Evolutionary conservation across 1,140 invertebrate species (phyloP).

Genomic region (Subanguina moxae): DNA sequence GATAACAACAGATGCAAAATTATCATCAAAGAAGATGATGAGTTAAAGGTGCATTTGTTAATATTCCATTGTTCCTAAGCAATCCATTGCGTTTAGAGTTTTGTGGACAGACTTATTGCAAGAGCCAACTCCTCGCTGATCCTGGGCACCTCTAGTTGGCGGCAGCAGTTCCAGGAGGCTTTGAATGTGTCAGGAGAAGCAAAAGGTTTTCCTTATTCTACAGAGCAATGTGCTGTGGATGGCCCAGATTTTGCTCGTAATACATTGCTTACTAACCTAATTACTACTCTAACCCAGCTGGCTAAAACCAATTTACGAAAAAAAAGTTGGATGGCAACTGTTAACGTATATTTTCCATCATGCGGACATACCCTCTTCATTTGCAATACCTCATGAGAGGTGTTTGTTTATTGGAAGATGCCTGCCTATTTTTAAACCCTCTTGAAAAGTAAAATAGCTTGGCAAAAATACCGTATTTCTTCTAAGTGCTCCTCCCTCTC

Average conservation of each 20-base stretch:
- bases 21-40: slow-evolving; percentile 88
- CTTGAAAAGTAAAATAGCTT: too few relatives aligned
- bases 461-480: too few relatives aligned
- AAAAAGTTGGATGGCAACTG: neutral
- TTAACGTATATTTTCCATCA: neutral
- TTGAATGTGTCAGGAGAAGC: slow-evolving; percentile 65
- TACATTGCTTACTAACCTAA: neutral
- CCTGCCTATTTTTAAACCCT: too few relatives aligned
- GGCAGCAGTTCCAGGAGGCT: slow-evolving; percentile 92
- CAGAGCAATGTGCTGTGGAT: slow-evolving; percentile 14
- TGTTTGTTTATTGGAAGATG: too few relatives aligned
- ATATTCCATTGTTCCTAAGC: neutral
- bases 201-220: slow-evolving; percentile 11
- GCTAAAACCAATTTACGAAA: neutral
- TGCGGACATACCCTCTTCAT: too few relatives aligned
- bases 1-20: slow-evolving; percentile 76
- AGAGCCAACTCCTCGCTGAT: slow-evolving; percentile 85
- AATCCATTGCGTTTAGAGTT: slow-evolving; percentile 70
- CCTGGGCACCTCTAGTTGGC: slow-evolving; percentile 92
- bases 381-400: too few relatives aligned
- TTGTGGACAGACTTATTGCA: slow-evolving; percentile 90
- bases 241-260: slow-evolving; percentile 3
- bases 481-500: too few relatives aligned
- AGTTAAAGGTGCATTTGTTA: slow-evolving; percentile 73
- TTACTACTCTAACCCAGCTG: neutral